These are phyloP conservation scores for Polypterus senegalus DNA, from an alignment of 2,113 vertebrate species.

Conservation along the genomic window DNA sequence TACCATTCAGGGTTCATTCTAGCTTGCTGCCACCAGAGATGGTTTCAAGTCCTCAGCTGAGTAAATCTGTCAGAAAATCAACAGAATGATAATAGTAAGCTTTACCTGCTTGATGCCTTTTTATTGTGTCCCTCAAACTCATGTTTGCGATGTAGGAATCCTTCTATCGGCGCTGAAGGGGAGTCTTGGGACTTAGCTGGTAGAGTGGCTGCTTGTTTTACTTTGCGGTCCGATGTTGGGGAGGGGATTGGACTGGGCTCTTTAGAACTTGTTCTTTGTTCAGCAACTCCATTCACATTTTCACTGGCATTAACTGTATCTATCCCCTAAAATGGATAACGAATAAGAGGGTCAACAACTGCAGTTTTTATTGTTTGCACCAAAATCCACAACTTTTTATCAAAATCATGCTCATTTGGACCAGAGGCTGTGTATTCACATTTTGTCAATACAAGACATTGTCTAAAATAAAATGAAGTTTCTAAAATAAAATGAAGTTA, in stretches of 20 bases:
- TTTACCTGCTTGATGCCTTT: constrained; percentile 89
- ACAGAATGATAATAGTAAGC: not conserved
- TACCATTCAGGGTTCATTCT: too few relatives aligned
- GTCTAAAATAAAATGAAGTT: too few relatives aligned
- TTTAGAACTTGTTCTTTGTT: constrained; percentile 77
- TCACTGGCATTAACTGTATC: constrained; percentile 57
- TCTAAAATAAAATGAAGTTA: too few relatives aligned
- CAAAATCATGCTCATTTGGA: constrained; percentile 15
- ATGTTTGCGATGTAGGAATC: constrained; percentile 81
- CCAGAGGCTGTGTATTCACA: constrained; percentile 25
- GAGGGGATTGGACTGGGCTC: constrained; percentile 78
- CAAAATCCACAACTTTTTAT: not conserved
- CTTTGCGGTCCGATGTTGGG: constrained; percentile 64
- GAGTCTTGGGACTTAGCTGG: constrained; percentile 69
- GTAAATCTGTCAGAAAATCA: not conserved
- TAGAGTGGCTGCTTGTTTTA: constrained; percentile 71
- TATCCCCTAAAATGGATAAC: constrained; percentile 44
- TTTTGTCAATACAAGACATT: not conserved
- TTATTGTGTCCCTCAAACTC: constrained; percentile 92
- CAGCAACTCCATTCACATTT: constrained; percentile 77
- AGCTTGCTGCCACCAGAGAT: not conserved
- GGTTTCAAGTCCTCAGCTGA: not conserved
- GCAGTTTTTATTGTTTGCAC: constrained; percentile 4
- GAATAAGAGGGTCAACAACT: not conserved
- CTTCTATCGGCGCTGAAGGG: constrained; percentile 69